Evolutionary conservation across 1,140 invertebrate species (phyloP), one percentile per base, ranked within the genome.

Genomic region (Lepidurus arcticus): DNA sequence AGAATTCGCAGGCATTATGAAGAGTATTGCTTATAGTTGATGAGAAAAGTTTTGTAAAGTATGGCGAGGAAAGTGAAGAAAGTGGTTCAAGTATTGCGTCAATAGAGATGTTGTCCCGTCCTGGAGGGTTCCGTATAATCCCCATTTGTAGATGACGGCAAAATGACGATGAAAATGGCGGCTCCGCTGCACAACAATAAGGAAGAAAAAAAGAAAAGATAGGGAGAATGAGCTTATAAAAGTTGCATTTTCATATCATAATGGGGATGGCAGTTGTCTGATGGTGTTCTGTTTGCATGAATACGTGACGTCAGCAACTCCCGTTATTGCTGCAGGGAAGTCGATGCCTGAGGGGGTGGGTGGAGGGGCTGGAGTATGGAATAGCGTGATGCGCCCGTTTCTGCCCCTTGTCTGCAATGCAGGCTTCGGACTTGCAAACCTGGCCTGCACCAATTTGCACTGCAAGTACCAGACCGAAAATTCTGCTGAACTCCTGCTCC

Each of bases 401-500:
- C 53, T 65, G 53, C 53, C 53, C 53, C 53, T 65, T 65, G 53
- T 65, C 53, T 65, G 53, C 53, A 65, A n/a, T 65, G 53, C 53
- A 65, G 53, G 53, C 53, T 65, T 65, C 53, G 53, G 53, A 65
- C 53, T 65, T 21, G 53, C 53, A 65, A 65, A 65, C 53, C 53
- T 65, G 53, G 53, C 53, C 53, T 65, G 53, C 53, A 65, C n/a
- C 53, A 65, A 65, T 65, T 65, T 65, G 53, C 53, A 65, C 53
- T 65, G 53, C 53, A 7, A 21, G 53, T 21, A 65, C 53, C 53
- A 21, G 53, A 65, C 8, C 16, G 16, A 65, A 65, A 65, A 34
- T 34, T 34, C 34, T 34, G 34, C 34, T 34, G 34, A 65, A 65
- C 53, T 21, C 53, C 21, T 21, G 21, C 16, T 13, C 21, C 21